Evolutionary conservation across 2,113 vertebrate genomes (phyloP).

Genomic region (Eublepharis macularius): DNA sequence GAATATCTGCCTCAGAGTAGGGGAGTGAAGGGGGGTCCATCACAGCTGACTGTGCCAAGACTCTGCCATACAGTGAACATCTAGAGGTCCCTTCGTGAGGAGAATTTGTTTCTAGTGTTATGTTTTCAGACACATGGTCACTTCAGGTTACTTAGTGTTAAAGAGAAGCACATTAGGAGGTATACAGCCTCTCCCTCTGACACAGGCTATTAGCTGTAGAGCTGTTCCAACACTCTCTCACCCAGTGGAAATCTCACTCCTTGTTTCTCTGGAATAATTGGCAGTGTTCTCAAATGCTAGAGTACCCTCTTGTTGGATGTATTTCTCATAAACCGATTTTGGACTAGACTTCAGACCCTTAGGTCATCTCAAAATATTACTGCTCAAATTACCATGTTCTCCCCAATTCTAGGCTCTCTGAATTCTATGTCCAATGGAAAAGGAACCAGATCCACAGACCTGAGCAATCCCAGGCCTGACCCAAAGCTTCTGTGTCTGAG

Average conservation of each 20-base stretch:
- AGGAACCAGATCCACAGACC: background rate
- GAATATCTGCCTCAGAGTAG: too few species aligned
- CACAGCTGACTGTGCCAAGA: background rate
- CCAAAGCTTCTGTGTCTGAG: background rate
- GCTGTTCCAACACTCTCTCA: background rate
- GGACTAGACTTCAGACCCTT: background rate
- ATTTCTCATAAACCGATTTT: background rate
- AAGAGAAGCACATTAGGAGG: background rate
- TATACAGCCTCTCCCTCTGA: background rate
- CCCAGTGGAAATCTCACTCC: background rate
- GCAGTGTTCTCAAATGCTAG: background rate
- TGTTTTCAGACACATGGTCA: background rate
- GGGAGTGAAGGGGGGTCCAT: too few species aligned
- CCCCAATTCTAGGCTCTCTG: background rate
- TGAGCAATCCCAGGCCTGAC: background rate
- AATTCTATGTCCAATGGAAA: background rate
- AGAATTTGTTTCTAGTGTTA: background rate
- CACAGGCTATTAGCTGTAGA: background rate
- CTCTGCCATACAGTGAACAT: background rate
- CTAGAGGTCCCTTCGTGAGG: background rate
- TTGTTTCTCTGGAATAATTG: background rate
- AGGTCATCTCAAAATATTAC: background rate
- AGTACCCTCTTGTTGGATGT: background rate
- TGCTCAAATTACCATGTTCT: background rate
- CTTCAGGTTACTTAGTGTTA: background rate